Evolutionary conservation across 2,113 vertebrate species (phyloP).

Genomic region (Thalassoma bifasciatum): DNA sequence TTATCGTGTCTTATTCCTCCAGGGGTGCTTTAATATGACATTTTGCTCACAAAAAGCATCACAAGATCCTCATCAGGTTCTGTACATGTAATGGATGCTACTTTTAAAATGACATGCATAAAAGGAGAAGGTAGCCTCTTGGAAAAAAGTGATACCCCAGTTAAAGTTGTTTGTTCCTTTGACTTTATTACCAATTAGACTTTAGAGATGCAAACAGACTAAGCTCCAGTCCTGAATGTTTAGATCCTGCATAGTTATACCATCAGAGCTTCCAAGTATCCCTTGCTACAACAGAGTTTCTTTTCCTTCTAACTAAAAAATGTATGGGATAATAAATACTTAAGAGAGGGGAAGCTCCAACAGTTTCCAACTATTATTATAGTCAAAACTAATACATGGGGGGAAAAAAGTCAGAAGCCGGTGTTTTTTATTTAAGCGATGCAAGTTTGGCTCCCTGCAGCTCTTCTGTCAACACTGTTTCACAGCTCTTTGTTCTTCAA

Average conservation of each 20-base stretch:
- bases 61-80: conserved; percentile 9
- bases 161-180: neutral
- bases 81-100: neutral
- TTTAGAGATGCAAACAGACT: neutral
- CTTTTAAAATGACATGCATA: too few species aligned
- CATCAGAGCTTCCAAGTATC: neutral
- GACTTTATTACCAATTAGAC: neutral
- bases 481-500: neutral
- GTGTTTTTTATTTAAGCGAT: neutral
- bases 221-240: neutral
- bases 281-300: neutral
- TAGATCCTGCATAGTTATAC: neutral
- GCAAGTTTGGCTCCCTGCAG: neutral
- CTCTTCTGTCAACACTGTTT: neutral
- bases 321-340: neutral
- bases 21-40: neutral
- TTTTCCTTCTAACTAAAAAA: neutral
- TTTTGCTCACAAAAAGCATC: neutral
- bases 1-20: neutral
- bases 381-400: neutral
- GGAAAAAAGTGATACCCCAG: too few species aligned
- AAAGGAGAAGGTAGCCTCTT: too few species aligned
- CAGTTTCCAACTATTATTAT: neutral
- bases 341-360: neutral
- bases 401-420: neutral